phyloP scores from a whole-genome alignment of 2,113 vertebrate genomes.

The Pachyramphus minor region DNA sequence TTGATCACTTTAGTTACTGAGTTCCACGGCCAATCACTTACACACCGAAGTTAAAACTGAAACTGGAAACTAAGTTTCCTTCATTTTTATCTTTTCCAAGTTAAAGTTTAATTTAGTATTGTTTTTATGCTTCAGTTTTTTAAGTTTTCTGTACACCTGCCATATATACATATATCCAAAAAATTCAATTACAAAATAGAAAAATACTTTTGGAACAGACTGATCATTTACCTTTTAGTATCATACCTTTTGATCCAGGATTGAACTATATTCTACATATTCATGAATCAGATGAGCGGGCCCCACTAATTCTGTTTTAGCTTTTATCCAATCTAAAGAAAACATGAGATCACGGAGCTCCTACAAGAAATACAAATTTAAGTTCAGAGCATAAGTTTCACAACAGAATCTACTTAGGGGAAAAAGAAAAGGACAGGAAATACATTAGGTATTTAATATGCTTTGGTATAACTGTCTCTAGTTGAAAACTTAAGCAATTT shows the following conservation, averaged over 20 bases:
- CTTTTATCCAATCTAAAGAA: conserved; percentile 93
- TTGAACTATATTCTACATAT: conserved; percentile 85
- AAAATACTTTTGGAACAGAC: not conserved
- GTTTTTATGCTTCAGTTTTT: not conserved
- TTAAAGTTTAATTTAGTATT: not conserved
- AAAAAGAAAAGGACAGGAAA: not conserved
- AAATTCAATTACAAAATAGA: not conserved
- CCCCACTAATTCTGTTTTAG: conserved; percentile 87
- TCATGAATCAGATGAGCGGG: conserved; percentile 93
- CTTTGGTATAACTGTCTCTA: not conserved
- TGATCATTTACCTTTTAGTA: conserved; percentile 29
- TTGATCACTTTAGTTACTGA: not conserved
- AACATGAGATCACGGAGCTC: conserved; percentile 90
- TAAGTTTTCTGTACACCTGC: not conserved
- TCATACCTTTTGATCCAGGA: conserved; percentile 91
- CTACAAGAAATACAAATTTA: conserved; percentile 67
- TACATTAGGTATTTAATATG: not conserved
- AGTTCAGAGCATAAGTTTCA: not conserved
- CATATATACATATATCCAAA: not conserved
- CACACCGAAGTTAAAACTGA: not conserved
- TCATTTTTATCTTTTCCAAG: not conserved
- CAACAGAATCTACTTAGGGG: not conserved
- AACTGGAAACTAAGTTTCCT: not conserved
- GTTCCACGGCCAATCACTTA: not conserved
- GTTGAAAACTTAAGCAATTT: not conserved